Evolutionary conservation across 2,113 vertebrate species (phyloP), one percentile per base, ranked within the genome.

Genomic region (Percina caprodes): DNA sequence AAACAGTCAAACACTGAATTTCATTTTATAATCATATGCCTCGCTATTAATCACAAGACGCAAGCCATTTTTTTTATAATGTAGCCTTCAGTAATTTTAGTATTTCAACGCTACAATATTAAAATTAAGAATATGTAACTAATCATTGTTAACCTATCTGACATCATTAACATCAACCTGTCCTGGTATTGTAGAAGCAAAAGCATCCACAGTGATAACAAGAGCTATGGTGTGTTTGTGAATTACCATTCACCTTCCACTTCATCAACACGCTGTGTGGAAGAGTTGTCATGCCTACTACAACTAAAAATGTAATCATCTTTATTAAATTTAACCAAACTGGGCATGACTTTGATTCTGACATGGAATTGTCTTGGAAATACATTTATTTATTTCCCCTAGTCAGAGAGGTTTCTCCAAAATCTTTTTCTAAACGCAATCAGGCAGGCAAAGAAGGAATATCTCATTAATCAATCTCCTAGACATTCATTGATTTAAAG

Each of bases 391-490:
- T 52, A 30, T 61, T 13, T 15, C 30, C 23, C 12, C 26, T 74
- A 63, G 48, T 71, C 82, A 9, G 11, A 35, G 52, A 68, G 30
- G 79, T 77, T 80, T 51, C 33, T 48, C 55, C 19, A 42, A 68
- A 70, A 86, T 72, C 58, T 76, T 80, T 61, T 39, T 51, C 60
- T 42, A 23, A 85, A 69, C 65, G 54, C 30, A 83, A 79, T 68
- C 4, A 48, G 48, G 10, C 30, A 69, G 21, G 58, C 48, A 24
- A 58, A 82, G 55, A n/a, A 48, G 63, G 35, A 69, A 30, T 2
- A 79, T 74, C 72, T 79, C 66, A 74, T 88, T 66, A 88, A 69
- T 74, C 74, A 82, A 83, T 84, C 85, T 90, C 71, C 78, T 61
- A 58, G 65, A 82, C 65, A 78, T 11, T 23, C 68, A 78, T 11